Percentiles rank a stretch among this genome's conserved stretches.
Evolutionary conservation across 2,113 vertebrate genomes (phyloP).

Genomic region (Piaya cayana): DNA sequence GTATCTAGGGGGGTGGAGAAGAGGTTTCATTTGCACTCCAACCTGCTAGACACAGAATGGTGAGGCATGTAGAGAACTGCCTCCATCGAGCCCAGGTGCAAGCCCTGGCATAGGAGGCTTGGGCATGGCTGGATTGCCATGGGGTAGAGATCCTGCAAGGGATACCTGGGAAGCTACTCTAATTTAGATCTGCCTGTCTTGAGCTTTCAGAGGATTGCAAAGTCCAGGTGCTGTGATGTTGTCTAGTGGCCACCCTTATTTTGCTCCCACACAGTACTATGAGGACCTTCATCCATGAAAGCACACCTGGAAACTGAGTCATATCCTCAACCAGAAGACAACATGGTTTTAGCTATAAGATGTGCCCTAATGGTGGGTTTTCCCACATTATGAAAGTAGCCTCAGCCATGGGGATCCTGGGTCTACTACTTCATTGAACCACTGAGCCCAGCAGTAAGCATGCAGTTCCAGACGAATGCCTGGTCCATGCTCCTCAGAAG

Average conservation of each 20-base stretch:
- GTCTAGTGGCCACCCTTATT: neutral
- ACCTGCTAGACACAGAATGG: neutral
- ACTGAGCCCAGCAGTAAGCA: neutral
- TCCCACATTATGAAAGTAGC: neutral
- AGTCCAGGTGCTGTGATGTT: neutral
- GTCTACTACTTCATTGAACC: neutral
- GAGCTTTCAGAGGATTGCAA: neutral
- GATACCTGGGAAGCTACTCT: conserved; percentile 19
- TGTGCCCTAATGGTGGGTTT: neutral
- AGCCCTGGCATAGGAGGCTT: conserved; percentile 24
- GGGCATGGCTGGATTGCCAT: neutral
- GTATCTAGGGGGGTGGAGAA: neutral
- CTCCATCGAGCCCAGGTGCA: conserved; percentile 25
- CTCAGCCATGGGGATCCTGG: neutral
- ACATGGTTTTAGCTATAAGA: neutral
- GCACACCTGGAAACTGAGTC: neutral
- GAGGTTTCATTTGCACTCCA: conserved; percentile 28
- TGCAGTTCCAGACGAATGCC: neutral
- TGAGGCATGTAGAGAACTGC: conserved; percentile 48
- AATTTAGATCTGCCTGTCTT: neutral
- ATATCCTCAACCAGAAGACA: neutral
- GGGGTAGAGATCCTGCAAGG: neutral
- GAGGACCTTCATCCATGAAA: neutral
- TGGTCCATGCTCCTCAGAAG: neutral
- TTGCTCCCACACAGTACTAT: neutral